These are phyloP conservation scores for Julus scandinavius DNA, from an alignment of 2,888 invertebrate species.

Conservation along the genomic window DNA sequence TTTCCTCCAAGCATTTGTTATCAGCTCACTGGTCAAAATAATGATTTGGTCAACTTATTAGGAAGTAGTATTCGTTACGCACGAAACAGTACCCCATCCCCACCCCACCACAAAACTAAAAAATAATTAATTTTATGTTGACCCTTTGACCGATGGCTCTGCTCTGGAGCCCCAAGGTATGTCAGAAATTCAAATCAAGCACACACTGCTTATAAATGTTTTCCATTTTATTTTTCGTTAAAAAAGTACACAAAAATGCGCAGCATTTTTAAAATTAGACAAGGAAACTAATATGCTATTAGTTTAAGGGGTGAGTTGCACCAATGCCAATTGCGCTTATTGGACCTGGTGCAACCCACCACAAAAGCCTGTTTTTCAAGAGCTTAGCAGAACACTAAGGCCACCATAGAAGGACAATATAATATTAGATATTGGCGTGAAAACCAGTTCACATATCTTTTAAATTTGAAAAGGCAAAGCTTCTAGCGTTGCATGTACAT, in stretches of 20 bases:
- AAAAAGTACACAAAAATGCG: slow-evolving; percentile 6
- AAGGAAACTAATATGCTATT: not conserved
- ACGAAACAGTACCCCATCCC: too few relatives aligned
- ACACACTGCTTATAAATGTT: not conserved
- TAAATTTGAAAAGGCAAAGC: slow-evolving; percentile 36
- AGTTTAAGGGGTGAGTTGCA: not conserved
- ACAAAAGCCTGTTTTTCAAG: not conserved
- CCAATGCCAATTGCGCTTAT: not conserved
- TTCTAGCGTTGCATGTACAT: slow-evolving; percentile 14
- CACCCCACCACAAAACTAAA: not conserved
- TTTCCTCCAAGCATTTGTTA: not conserved
- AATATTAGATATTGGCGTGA: not conserved
- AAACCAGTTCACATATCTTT: slow-evolving; percentile 8
- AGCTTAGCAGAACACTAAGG: not conserved
- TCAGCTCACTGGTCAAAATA: not conserved
- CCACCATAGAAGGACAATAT: not conserved
- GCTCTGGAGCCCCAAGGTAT: not conserved
- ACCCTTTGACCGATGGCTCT: not conserved
- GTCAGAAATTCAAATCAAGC: not conserved
- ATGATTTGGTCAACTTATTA: not conserved
- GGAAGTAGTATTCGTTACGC: not conserved
- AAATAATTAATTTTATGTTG: not conserved
- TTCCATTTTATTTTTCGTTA: slow-evolving; percentile 3
- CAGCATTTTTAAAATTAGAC: not conserved
- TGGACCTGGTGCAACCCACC: not conserved